phyloP scores from a whole-genome alignment of 2,888 invertebrate species.

The Zaprionus bogoriensis region DNA sequence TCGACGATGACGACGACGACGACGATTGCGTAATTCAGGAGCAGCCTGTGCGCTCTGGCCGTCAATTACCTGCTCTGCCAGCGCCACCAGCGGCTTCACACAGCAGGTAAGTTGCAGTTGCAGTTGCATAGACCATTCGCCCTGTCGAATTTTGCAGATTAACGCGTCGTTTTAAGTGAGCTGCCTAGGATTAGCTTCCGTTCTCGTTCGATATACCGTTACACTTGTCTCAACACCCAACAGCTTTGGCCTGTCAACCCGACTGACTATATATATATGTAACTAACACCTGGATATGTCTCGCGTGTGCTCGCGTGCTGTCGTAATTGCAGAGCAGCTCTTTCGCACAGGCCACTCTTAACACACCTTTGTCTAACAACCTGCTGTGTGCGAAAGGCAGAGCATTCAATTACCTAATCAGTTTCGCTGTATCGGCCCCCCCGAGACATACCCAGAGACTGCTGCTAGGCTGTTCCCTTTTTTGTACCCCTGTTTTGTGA shows the following conservation, averaged over 20 bases:
- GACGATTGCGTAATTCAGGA: conserved; percentile 70
- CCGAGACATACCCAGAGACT: conserved; percentile 3
- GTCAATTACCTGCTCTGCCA: conserved; percentile 76
- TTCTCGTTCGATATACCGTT: conserved; percentile 12
- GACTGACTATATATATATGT: neutral
- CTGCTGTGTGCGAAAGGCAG: neutral
- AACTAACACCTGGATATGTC: conserved; percentile 15
- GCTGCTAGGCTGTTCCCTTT: conserved; percentile 33
- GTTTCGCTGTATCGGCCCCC: neutral
- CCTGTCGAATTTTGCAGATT: conserved; percentile 23
- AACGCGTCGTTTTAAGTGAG: conserved; percentile 19
- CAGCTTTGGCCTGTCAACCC: conserved; percentile 25
- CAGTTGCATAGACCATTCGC: neutral
- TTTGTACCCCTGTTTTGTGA: conserved; percentile 34
- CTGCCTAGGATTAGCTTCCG: conserved; percentile 26
- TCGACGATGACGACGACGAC: conserved; percentile 74
- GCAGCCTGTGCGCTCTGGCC: conserved; percentile 48
- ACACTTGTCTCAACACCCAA: conserved; percentile 15
- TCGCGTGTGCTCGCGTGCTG: conserved; percentile 5
- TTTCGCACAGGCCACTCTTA: neutral
- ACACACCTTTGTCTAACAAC: neutral
- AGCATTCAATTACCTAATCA: neutral
- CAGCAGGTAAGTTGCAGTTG: conserved; percentile 68
- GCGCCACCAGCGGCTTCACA: conserved; percentile 66
- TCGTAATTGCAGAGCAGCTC: neutral